Evolutionary conservation across 2,888 invertebrate genomes (phyloP).

Genomic region (Clostera curtula): DNA sequence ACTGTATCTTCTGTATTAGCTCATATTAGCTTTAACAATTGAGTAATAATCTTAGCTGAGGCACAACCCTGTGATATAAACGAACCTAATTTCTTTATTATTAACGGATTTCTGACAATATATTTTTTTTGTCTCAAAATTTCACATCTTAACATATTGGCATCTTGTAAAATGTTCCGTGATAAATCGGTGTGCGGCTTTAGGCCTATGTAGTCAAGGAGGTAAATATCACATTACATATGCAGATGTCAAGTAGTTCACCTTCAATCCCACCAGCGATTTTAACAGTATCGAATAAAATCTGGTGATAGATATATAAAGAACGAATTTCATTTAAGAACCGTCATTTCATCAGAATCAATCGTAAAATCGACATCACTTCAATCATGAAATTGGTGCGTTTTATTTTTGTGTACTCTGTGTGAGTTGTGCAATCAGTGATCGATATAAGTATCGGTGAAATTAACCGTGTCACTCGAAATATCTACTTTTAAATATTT

Average conservation of each 20-base stretch:
- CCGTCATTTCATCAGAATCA: constrained; percentile 27
- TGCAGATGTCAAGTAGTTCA: constrained; percentile 27
- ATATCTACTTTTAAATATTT: constrained; percentile 2
- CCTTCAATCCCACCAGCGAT: constrained; percentile 31
- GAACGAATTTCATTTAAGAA: constrained; percentile 19
- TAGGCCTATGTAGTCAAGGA: too few relatives aligned
- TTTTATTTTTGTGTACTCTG: constrained; percentile 21
- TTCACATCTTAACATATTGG: too few relatives aligned
- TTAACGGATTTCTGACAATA: too few relatives aligned
- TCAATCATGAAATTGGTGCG: constrained; percentile 41
- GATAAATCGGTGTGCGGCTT: too few relatives aligned
- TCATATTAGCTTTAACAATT: too few relatives aligned
- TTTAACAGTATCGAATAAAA: constrained; percentile 18
- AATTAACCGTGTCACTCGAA: neutral
- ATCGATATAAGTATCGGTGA: neutral
- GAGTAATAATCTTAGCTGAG: too few relatives aligned
- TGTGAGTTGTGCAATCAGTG: constrained; percentile 9
- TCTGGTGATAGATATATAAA: constrained; percentile 31
- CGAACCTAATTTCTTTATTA: too few relatives aligned
- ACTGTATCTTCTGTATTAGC: too few relatives aligned
- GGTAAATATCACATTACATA: constrained; percentile 9
- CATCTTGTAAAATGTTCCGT: too few relatives aligned
- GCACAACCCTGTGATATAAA: too few relatives aligned
- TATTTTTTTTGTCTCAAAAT: too few relatives aligned
- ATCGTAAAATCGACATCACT: constrained; percentile 21